phyloP scores from a whole-genome alignment of 2,113 vertebrate genomes.

The Telmatochromis sp. region DNA sequence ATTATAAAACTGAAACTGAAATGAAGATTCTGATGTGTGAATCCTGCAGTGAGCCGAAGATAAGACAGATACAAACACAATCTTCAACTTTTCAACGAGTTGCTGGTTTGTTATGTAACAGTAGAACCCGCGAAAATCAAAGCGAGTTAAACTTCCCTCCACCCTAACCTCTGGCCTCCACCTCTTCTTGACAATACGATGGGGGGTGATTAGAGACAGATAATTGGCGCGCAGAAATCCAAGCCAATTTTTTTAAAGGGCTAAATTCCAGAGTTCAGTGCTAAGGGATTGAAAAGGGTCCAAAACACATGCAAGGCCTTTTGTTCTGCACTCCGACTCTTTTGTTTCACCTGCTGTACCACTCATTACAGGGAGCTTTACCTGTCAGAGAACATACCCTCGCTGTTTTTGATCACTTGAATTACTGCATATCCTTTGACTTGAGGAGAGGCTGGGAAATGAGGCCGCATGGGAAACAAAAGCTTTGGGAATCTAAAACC shows the following conservation, averaged over 20 bases:
- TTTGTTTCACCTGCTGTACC: slow-evolving; percentile 51
- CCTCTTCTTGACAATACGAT: not conserved
- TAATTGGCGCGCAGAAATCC: slow-evolving; percentile 45
- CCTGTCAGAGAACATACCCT: slow-evolving; percentile 42
- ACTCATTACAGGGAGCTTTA: slow-evolving; percentile 45
- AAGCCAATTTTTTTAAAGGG: not conserved
- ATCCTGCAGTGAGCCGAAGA: not conserved
- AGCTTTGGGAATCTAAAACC: not conserved
- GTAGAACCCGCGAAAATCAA: not conserved
- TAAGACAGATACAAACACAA: not conserved
- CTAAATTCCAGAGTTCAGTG: slow-evolving; percentile 30
- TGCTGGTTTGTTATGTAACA: slow-evolving; percentile 17
- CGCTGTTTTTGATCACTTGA: slow-evolving; percentile 24
- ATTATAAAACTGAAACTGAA: not conserved
- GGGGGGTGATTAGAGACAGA: slow-evolving; percentile 38
- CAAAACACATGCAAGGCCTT: slow-evolving; percentile 43
- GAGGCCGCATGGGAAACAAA: slow-evolving; percentile 3
- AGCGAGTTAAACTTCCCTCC: not conserved
- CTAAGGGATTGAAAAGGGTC: slow-evolving; percentile 28
- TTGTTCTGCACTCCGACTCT: slow-evolving; percentile 29
- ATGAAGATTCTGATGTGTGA: not conserved
- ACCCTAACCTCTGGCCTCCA: not conserved
- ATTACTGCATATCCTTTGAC: not conserved
- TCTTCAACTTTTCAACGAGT: not conserved
- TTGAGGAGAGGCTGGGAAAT: not conserved